A percentile compares a stretch with the other conserved stretches of the same genome.
Conservation (phyloP, 2,797 vertebrate species). For the Holocentrus rufus region DNA sequence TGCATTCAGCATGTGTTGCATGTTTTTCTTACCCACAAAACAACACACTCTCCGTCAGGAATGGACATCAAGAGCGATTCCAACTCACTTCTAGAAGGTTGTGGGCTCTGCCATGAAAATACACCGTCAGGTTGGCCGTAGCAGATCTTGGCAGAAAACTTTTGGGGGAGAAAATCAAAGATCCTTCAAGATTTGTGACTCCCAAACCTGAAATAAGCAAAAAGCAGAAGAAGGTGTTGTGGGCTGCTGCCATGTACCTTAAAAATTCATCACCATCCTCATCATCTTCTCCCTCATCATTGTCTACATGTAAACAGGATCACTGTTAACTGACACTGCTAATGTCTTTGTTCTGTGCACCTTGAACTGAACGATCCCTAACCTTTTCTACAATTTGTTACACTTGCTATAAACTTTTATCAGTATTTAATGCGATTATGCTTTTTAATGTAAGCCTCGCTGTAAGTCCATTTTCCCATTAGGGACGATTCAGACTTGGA, state of each 20-base stretch:
- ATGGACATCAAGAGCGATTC: background rate
- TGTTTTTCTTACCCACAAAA: background rate
- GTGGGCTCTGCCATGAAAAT: constrained; percentile 83
- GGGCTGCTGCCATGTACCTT: background rate
- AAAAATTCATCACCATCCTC: background rate
- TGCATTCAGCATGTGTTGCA: background rate
- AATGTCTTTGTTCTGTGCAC: background rate
- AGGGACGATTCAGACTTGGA: background rate
- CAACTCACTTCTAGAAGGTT: constrained; percentile 88
- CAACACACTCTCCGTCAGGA: background rate
- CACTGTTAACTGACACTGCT: background rate
- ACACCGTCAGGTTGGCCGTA: constrained; percentile 83
- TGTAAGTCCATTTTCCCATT: background rate
- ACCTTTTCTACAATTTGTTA: background rate
- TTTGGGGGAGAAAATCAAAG: constrained; percentile 86
- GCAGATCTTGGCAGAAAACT: constrained; percentile 87
- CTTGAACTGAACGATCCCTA: too few species aligned
- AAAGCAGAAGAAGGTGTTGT: constrained; percentile 6
- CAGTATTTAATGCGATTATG: background rate
- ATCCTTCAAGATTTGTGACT: constrained; percentile 85
- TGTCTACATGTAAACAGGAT: background rate
- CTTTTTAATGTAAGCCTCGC: background rate
- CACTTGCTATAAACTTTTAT: background rate
- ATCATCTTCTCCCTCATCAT: too few species aligned
- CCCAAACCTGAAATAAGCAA: constrained; percentile 76